Base-by-base conservation (phyloP, 2,888 invertebrate species). In the Trypoxylon attenuatum region DNA sequence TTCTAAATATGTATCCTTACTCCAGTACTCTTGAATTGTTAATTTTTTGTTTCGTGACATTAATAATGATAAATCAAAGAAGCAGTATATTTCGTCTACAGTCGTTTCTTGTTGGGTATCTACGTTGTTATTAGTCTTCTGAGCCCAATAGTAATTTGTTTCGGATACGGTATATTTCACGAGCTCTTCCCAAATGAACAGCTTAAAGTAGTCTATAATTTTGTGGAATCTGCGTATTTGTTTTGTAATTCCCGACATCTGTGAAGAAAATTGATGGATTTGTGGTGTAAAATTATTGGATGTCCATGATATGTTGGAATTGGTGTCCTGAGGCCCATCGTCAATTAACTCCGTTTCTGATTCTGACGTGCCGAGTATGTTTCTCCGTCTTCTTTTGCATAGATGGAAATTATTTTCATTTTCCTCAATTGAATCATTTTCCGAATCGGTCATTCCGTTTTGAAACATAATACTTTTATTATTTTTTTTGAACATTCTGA, bases 1-100 rank as follows among this genome's bases (percentile, higher is more conserved):
- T 8, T 29, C 45, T 63, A 71, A 43, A 46, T 51, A 57, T 41
- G 62, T 62, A 50, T 67, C 63, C 18, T 55, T 73, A 29, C 56
- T 69, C 68, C 73, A 73, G 43, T 73, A 71, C 49, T 71, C 68
- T n/a, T 61, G 50, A 45, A 67, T 25, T 13, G 55, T 8, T 63
- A 68, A 29, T 52, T 63, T 63, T 59, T 64, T 59, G 15, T 63
- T 68, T 19, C 45, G 53, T 51, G 59, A 52, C 63, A 63, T 59
- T 8, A 68, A 29, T 59, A 68, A 18, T 59, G 53, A 51, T 42
- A 62, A 51, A 5, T 63, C 55, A 47, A 64, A 59, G 46, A 64
- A 68, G 52, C 68, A 59, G 47, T 67, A 67, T 23, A 64, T 15
- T 63, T 64, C 56, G 1, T 59, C 45, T 63, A 64, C 5, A 63